Base-by-base conservation (phyloP, 2,797 vertebrate species). In the Cheirogaleus major region DNA sequence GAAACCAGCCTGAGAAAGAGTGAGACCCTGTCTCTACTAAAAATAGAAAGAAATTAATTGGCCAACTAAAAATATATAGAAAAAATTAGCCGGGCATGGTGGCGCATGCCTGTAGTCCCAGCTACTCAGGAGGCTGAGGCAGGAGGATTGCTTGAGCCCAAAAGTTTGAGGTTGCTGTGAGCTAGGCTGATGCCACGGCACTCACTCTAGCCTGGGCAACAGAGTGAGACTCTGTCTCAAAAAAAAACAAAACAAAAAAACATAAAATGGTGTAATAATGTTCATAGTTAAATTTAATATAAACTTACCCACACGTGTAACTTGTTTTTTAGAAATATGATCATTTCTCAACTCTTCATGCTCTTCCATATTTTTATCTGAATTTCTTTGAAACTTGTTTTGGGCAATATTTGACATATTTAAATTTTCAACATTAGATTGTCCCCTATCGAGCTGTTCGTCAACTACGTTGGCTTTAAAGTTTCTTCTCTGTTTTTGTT, bases 261-360 rank as follows among this genome's bases (percentile, higher is more conserved):
- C 20, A 48, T 27, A 81, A 52, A 85, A 52, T 41, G 22, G 17
- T 55, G 2, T 25, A 89, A 75, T 67, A 88, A 82, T 32, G 14
- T 67, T 78, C 35, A 86, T 2, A 83, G 25, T 18, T 76, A 78
- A 17, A 92, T 57, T 90, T 93, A 85, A 88, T 23, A 76, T 69
- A 88, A 94, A 93, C 98, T 98, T 97, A 98, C 98, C 96, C 0
- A 0, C 2, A 41, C 0, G 2, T 35, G n/a, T 30, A 20, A 35
- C 91, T 86, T 0, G 79, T 67, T 57, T 98, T 82, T 76, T 78
- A 83, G 95, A 96, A 85, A 35, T 48, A 89, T 20, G 25, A 73
- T 55, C 35, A 76, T 92, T 9, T 83, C 43, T 95, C 35, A 7
- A 87, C 76, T 85, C 48, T 69, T 93, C 43, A 75, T 3, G 35